phyloP scores from a whole-genome alignment of 2,113 vertebrate species.

The Rhadina sibilatrix region DNA sequence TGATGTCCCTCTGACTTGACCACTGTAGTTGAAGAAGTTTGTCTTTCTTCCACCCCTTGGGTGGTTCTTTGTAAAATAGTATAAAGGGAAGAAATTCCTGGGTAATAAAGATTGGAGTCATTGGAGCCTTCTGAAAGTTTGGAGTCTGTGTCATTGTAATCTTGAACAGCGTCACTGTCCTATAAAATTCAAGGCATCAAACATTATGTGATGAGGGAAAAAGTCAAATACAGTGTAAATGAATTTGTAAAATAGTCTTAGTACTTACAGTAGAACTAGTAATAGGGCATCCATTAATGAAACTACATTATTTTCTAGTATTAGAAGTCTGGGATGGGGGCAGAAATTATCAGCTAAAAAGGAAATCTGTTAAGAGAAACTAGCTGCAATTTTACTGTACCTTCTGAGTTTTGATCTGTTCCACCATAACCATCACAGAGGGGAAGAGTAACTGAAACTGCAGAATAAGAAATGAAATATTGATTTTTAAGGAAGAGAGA shows the following conservation, averaged over 20 bases:
- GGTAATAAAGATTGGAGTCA: no score
- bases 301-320: background rate
- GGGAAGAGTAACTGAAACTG: conserved; percentile 98
- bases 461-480: background rate
- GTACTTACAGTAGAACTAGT: background rate
- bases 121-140: no score
- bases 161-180: no score
- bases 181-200: background rate
- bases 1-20: no score
- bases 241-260: background rate
- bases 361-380: background rate
- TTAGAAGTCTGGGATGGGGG: background rate
- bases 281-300: background rate
- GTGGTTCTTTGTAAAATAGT: no score
- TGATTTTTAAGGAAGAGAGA: background rate
- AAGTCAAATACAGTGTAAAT: background rate
- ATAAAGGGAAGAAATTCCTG: no score
- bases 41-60: no score
- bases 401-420: conserved; percentile 96
- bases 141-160: no score
- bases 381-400: conserved; percentile 62
- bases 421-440: conserved; percentile 95
- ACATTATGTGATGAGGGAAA: background rate
- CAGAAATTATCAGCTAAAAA: background rate
- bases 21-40: no score